Base-by-base conservation (phyloP, 1,140 invertebrate genomes). In the Thrips palmi region DNA sequence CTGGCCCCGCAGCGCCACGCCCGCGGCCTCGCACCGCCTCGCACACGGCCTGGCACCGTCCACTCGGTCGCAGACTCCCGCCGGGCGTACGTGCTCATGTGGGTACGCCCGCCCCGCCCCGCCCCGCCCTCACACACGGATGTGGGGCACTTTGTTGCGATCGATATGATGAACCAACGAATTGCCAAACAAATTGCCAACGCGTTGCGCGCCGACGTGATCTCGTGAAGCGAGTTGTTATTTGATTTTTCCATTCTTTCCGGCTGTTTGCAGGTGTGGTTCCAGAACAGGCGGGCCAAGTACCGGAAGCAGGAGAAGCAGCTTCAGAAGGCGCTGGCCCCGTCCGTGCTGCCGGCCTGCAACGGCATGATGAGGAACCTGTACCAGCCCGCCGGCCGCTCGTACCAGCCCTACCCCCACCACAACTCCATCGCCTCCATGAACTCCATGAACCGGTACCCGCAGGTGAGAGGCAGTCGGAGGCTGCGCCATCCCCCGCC, bases 261-360 rank as follows among this genome's bases (percentile, higher is more conserved):
- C 39, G n/a, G n/a, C n/a, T n/a, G n/a, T 45, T 51, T 52, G 8
- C 56, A 87, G 83, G 84, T 88, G 3, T 93, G 87, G 91, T 97
- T 97, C 68, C 91, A 97, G 70, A 97, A 97, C 59, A 73, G 91
- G 48, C 74, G 92, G 55, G 92, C 92, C 47, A 97, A 97, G 63
- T 96, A 94, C 57, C 68, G 92, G 45, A 97, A 97, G 61, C 92
- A 97, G 55, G 91, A 97, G 59, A 96, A 94, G 56, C 91, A 97
- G 58, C 64, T 97, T 44, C 92, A 97, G 59, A 96, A 96, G 60
- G 86, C 83, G 23, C 57, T 88, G 37, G 83, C 82, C 32, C 83
- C 84, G 25, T 82, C 85, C 35, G 78, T 91, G 44, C 75, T 93
- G 47, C 80, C 81, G 5, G 77, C 79, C 42, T 96, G 91, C 62